Percentiles rank a stretch among this genome's conserved stretches.
These are phyloP conservation scores for Poeciliopsis prolifica DNA, from an alignment of 2,113 vertebrate genomes.

Conservation along the genomic window DNA sequence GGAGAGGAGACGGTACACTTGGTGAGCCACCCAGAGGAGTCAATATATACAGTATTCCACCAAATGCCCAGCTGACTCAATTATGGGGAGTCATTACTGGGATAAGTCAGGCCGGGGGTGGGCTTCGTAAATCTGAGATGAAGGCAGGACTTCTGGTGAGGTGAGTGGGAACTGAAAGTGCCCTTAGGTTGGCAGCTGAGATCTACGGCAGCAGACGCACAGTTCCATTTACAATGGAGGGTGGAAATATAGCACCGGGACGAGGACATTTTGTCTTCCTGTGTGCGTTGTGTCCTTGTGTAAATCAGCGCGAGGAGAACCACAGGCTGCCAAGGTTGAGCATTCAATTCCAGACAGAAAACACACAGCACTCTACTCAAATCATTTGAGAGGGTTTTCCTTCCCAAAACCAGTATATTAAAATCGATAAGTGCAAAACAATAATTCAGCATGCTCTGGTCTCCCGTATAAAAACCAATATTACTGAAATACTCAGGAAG, in stretches of 20 bases:
- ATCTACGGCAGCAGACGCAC: slow-evolving; percentile 8
- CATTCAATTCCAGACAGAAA: slow-evolving; percentile 12
- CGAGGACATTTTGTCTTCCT: slow-evolving; percentile 15
- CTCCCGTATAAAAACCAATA: too few relatives aligned
- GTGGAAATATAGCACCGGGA: slow-evolving; percentile 9
- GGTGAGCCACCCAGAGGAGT: slow-evolving; percentile 41
- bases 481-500: too few relatives aligned
- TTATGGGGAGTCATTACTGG: slow-evolving; percentile 47
- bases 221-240: slow-evolving; percentile 37
- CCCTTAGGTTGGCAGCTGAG: slow-evolving; percentile 26
- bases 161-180: slow-evolving; percentile 33
- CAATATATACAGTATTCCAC: slow-evolving; percentile 46
- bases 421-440: too few relatives aligned
- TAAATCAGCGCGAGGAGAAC: slow-evolving; percentile 29
- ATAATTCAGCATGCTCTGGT: too few relatives aligned
- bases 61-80: slow-evolving; percentile 60
- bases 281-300: not conserved
- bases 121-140: slow-evolving; percentile 40
- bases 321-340: slow-evolving; percentile 1
- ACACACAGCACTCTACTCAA: not conserved
- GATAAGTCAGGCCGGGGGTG: slow-evolving; percentile 42
- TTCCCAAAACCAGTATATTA: too few relatives aligned
- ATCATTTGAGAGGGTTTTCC: too few relatives aligned
- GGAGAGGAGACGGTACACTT: slow-evolving; percentile 8
- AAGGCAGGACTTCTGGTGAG: slow-evolving; percentile 20